These are phyloP conservation scores for Danio choprae DNA, from an alignment of 2,797 vertebrate species.

Conservation along the genomic window DNA sequence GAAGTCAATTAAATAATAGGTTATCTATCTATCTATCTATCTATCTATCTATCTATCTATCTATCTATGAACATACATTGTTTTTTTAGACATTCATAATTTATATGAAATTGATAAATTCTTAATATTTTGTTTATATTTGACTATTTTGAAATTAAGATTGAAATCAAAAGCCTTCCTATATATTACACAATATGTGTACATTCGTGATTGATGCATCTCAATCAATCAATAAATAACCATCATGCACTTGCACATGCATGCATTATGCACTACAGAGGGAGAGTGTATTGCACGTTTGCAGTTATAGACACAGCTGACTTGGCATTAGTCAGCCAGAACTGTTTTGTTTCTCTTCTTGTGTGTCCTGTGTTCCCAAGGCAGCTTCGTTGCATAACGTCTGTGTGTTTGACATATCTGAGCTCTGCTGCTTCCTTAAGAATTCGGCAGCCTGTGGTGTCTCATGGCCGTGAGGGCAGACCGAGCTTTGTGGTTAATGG, in stretches of 20 bases:
- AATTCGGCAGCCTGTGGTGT: constrained; percentile 42
- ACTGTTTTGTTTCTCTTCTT: constrained; percentile 47
- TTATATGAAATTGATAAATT: no score
- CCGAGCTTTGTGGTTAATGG: background rate
- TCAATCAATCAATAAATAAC: background rate
- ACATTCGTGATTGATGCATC: background rate
- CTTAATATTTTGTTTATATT: no score
- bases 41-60: no score
- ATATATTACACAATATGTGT: background rate
- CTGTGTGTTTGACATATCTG: constrained; percentile 49
- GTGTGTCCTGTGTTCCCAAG: constrained; percentile 53
- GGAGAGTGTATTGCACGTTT: constrained; percentile 27
- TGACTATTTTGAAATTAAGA: no score
- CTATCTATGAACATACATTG: no score
- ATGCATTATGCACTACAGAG: constrained; percentile 18
- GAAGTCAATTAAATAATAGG: no score
- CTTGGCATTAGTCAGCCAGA: constrained; percentile 27
- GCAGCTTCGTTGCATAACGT: constrained; percentile 53
- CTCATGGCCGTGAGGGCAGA: background rate
- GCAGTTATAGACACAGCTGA: constrained; percentile 25
- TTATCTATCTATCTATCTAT: no score
- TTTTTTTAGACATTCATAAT: no score
- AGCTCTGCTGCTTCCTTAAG: constrained; percentile 48
- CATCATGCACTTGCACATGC: constrained; percentile 26
- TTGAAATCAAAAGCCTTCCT: no score